A percentile compares a stretch with the other conserved stretches of the same genome.
Evolutionary conservation across 2,888 invertebrate genomes (phyloP).

Genomic region (Drosophila suboccidentalis): DNA sequence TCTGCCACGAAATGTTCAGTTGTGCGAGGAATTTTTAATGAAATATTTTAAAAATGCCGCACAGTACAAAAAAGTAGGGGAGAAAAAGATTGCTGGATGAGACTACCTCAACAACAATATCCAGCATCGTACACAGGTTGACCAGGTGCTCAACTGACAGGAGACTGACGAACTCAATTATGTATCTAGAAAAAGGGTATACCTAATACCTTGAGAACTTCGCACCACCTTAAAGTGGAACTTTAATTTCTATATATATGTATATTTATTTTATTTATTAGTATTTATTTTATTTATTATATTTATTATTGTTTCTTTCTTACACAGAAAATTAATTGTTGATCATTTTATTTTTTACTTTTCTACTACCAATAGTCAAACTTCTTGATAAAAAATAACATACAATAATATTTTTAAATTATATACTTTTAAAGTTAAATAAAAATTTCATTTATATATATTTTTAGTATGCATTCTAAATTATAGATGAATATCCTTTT

Average conservation of each 20-base stretch:
- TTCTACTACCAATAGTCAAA: too few species aligned
- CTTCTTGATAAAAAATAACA: too few species aligned
- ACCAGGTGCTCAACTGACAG: slow-evolving; percentile 19
- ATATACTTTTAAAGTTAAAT: too few species aligned
- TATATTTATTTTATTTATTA: too few species aligned
- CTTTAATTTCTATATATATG: not conserved
- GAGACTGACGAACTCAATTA: slow-evolving; percentile 13
- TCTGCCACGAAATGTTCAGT: slow-evolving; percentile 31
- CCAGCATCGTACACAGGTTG: slow-evolving; percentile 27
- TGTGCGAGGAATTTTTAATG: slow-evolving; percentile 59
- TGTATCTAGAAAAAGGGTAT: not conserved
- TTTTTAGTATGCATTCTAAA: not conserved
- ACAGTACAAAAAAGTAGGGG: slow-evolving; percentile 7
- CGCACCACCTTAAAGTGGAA: too few species aligned
- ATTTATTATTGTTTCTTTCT: too few species aligned
- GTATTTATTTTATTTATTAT: not conserved
- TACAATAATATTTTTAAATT: too few species aligned
- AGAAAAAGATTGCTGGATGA: slow-evolving; percentile 3
- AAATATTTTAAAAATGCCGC: slow-evolving; percentile 44
- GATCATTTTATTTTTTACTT: not conserved
- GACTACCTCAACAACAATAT: slow-evolving; percentile 7
- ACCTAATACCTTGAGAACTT: not conserved
- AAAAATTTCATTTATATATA: too few species aligned
- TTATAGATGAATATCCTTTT: not conserved
- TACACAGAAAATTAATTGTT: too few species aligned